A percentile compares a stretch with the other conserved stretches of the same genome.
phyloP scores from a whole-genome alignment of 2,113 vertebrate species.

The Zapornia atra region DNA sequence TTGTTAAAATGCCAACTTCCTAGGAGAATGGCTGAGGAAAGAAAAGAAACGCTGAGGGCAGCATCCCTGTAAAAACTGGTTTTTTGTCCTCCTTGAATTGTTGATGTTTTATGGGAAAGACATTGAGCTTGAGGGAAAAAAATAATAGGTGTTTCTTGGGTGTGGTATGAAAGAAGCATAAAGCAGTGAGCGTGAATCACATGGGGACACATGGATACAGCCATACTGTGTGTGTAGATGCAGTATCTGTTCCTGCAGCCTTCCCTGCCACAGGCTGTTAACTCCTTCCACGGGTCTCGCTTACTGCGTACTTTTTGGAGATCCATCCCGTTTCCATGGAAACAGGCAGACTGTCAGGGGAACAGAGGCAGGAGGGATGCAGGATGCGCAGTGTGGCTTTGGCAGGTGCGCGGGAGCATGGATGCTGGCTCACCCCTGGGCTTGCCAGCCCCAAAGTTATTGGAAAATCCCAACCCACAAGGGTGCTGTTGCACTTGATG shows the following conservation, averaged over 20 bases:
- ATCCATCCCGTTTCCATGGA: constrained; percentile 27
- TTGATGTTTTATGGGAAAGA: neutral
- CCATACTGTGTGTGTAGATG: neutral
- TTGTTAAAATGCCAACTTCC: neutral
- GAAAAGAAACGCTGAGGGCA: neutral
- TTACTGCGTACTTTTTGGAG: neutral
- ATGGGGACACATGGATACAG: neutral
- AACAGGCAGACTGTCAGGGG: neutral
- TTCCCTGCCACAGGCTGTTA: neutral
- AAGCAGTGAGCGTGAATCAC: neutral
- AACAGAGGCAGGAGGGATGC: neutral
- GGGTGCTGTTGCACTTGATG: neutral
- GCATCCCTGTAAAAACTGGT: neutral
- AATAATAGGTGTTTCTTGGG: neutral
- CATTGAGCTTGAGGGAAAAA: neutral
- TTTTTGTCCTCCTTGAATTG: neutral
- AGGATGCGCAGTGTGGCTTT: neutral
- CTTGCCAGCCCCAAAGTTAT: neutral
- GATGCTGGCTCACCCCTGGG: neutral
- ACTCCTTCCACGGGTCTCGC: neutral
- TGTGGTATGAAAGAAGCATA: neutral
- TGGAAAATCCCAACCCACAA: neutral
- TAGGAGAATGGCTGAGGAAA: neutral
- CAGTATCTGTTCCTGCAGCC: neutral
- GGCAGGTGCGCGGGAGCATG: neutral